Base-by-base conservation (phyloP, 2,113 vertebrate species). In the Brachypodius melanocephalos region DNA sequence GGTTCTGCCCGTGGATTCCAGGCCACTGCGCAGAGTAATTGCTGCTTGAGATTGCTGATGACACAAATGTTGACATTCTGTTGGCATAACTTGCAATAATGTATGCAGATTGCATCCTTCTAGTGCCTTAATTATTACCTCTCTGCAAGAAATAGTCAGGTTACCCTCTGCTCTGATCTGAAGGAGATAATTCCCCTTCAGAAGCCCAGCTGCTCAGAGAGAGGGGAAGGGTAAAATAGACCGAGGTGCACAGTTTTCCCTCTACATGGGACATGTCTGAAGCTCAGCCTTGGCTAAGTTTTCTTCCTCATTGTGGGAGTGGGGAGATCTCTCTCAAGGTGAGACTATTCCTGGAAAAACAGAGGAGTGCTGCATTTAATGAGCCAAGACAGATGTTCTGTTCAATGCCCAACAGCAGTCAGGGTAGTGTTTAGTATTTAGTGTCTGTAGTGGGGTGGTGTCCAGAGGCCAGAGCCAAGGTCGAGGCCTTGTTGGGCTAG, bases 41-140 rank as follows among this genome's bases (percentile, higher is more conserved):
- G 97, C 97, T 32, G 95, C 97, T 98, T 29, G 21, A 97, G 97
- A 97, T 97, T 97, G 73, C 97, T 98, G 96, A 96, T 96, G 97
- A 98, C 97, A 98, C 97, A 98, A 98, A 98, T 98, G 98, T 98
- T 98, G 98, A 98, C 97, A 97, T 98, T 98, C 97, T 98, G 98
- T 98, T 98, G 98, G 97, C 97, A 98, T 98, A 98, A 98, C 98
- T 98, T 97, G 96, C 98, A 97, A 97, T 98, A 98, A 98, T 98
- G 97, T 98, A 98, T 98, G 98, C 97, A 98, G 98, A 98, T 98
- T 98, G 96, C 97, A 97, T 98, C 98, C 93, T 98, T 98, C 95
- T 97, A 96, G 95, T 95, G 97, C 97, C 94, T 93, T 98, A 98
- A 98, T 98, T 98, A 98, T 97, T 98, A 97, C 97, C 97, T 98